These are phyloP conservation scores for Theristicus caerulescens DNA, from an alignment of 2,113 vertebrate species.

Conservation along the genomic window DNA sequence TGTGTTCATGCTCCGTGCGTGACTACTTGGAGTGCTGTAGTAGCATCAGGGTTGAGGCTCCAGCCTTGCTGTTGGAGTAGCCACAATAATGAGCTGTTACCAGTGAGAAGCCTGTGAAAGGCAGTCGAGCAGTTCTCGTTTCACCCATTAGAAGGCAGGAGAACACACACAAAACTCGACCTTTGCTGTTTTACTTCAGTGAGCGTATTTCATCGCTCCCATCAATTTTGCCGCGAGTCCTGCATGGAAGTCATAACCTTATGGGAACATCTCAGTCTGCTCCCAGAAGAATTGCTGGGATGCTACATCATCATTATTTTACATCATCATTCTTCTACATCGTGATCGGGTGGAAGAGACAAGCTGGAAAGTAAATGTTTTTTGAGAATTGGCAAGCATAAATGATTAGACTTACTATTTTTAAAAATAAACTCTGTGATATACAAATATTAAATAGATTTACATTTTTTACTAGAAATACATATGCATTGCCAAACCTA, in stretches of 20 bases:
- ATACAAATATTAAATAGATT: background rate
- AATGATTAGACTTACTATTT: background rate
- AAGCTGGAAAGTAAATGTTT: background rate
- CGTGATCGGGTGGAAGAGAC: background rate
- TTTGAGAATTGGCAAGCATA: background rate
- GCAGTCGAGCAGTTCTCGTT: background rate
- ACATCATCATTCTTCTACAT: background rate
- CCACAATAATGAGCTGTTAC: background rate
- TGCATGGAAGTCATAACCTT: background rate
- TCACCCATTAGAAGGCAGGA: constrained; percentile 45
- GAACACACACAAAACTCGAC: background rate
- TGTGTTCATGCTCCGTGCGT: fast-evolving
- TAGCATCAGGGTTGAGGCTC: background rate
- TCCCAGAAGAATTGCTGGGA: background rate
- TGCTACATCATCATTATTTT: background rate
- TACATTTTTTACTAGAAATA: background rate
- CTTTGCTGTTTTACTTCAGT: background rate
- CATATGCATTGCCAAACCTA: background rate
- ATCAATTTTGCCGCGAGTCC: background rate
- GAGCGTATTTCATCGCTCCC: background rate
- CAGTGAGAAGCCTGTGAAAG: background rate
- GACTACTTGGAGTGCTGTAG: background rate
- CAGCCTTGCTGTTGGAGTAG: background rate
- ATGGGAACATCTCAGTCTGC: background rate
- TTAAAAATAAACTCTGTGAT: background rate